Evolutionary conservation across 2,888 invertebrate genomes (phyloP), one percentile per base, ranked within the genome.

Genomic region (Exocentrus adspersus): DNA sequence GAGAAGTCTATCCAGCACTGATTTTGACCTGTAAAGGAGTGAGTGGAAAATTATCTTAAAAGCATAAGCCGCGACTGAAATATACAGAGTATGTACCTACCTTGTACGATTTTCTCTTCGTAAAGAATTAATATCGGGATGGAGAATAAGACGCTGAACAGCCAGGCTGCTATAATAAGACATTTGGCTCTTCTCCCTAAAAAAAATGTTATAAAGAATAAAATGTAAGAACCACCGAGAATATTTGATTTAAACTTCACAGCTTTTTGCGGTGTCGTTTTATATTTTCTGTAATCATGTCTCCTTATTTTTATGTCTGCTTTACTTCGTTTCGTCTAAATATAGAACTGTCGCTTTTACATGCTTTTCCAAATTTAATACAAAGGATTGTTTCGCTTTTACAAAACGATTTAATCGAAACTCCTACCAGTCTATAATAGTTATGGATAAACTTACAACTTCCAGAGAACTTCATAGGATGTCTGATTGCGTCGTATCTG

Each of bases 381-480:
- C n/a, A n/a, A n/a, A n/a, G n/a, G n/a, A n/a, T n/a, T n/a, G n/a
- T n/a, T n/a, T n/a, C n/a, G n/a, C n/a, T n/a, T n/a, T n/a, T n/a
- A n/a, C n/a, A n/a, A n/a, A n/a, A n/a, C n/a, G n/a, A n/a, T n/a
- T n/a, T n/a, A n/a, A n/a, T n/a, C n/a, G n/a, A n/a, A n/a, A n/a
- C n/a, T n/a, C n/a, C n/a, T n/a, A n/a, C n/a, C n/a, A n/a, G n/a
- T n/a, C n/a, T n/a, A n/a, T n/a, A n/a, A n/a, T n/a, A n/a, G n/a
- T n/a, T n/a, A n/a, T n/a, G n/a, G n/a, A n/a, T n/a, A n/a, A 24
- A 37, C 37, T 92, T 85, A 95, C 95, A 94, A 79, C 94, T 94
- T 77, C 93, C 92, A 53, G 93, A 93, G 83, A 95, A 95, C 83
- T 94, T 94, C 93, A 95, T 94, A 0, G 95, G 95, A 81, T 93